Base-by-base conservation (phyloP, 2,797 vertebrate species). In the Cheirogaleus major region DNA sequence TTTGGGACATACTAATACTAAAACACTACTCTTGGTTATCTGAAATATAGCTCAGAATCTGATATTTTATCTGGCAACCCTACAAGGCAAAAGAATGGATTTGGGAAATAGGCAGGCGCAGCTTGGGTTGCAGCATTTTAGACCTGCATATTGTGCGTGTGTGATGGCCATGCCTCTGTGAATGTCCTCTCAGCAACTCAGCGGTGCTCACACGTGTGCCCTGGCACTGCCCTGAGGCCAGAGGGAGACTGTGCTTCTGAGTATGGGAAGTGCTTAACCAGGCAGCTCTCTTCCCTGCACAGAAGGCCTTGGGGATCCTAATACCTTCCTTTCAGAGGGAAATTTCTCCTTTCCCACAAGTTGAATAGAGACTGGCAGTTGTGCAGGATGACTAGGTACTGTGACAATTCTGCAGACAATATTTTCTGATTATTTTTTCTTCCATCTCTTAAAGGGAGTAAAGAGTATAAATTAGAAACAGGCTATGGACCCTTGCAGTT, bases 391-490 rank as follows among this genome's bases (percentile, higher is more conserved):
- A 43, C 7, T 20, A 35, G 69, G 52, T 35, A 10, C 84, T 4
- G 4, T 48, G 89, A 30, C 87, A 45, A 65, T 30, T 80, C 35
- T 55, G 65, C 32, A 78, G 87, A n/a, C 35, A 67, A 72, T 79
- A 52, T 59, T 96, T 93, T 90, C 88, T 94, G 84, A 80, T 59
- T 79, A 17, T 79, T 93, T 97, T 78, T 70, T 59, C 89, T 73
- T 80, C 72, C 67, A 12, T 69, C 76, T 95, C 79, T 59, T 76
- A 57, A 91, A 89, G 70, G 48, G 90, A 90, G 78, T 35, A 30
- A 81, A 75, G 95, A 6, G 88, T 67, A 43, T 50, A 80, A 97
- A 98, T 96, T 84, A 63, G 93, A 98, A 98, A 82, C 70, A 95
- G 91, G 23, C 52, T 67, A 3, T 65, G 93, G 67, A 94, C 18